Evolutionary conservation across 2,797 vertebrate genomes (phyloP).

Genomic region (Xerus rutilus): DNA sequence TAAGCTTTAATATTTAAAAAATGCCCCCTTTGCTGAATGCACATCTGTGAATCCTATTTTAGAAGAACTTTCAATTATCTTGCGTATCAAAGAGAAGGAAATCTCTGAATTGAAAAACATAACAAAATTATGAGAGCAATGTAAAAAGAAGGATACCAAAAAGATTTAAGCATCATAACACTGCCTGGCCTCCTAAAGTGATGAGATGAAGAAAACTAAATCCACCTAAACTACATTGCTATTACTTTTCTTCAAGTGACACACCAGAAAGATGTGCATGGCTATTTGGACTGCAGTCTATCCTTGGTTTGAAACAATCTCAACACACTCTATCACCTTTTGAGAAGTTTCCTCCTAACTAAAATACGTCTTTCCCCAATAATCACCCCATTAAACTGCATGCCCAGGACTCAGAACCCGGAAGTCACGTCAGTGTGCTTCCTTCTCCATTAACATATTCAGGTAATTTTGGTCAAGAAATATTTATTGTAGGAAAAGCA

Average conservation of each 20-base stretch:
- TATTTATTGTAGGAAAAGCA: neutral
- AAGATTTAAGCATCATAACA: neutral
- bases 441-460: neutral
- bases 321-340: neutral
- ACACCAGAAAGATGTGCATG: neutral
- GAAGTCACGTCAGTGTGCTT: neutral
- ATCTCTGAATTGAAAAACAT: conserved; percentile 21
- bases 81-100: neutral
- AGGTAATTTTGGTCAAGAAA: conserved; percentile 28
- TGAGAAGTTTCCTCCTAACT: neutral
- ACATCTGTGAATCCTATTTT: conserved; percentile 40
- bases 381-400: neutral
- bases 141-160: neutral
- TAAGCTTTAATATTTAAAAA: neutral
- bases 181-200: neutral
- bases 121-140: conserved; percentile 3
- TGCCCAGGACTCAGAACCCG: neutral
- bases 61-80: conserved; percentile 42
- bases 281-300: neutral
- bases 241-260: neutral
- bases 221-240: neutral
- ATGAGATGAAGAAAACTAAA: neutral
- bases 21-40: neutral
- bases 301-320: neutral
- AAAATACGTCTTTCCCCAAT: neutral